Conservation (phyloP, 1,140 invertebrate genomes). For the Cyclargus thomasi region DNA sequence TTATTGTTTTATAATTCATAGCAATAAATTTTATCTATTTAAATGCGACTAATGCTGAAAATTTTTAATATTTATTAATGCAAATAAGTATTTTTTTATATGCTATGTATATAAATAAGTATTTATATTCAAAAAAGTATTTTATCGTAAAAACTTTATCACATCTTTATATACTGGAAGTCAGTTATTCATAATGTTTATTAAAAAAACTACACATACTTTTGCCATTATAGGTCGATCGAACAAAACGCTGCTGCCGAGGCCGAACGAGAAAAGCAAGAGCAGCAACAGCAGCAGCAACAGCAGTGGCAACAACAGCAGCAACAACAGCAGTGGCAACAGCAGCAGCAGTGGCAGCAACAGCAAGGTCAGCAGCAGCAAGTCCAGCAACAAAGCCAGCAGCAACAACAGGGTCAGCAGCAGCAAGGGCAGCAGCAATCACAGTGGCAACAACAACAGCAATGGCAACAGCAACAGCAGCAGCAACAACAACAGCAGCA, state of each 20-base stretch:
- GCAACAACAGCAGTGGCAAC: slow-evolving; percentile 16
- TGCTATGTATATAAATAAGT: too few species aligned
- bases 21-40: neutral
- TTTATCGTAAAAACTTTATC: too few species aligned
- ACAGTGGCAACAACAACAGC: neutral
- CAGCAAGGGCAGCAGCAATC: neutral
- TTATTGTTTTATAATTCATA: neutral
- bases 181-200: too few species aligned
- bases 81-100: neutral
- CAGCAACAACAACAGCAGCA: neutral
- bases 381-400: slow-evolving; percentile 14
- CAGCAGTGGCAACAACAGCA: slow-evolving; percentile 13
- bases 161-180: too few species aligned
- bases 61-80: neutral
- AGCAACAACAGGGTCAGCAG: neutral
- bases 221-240: slow-evolving; percentile 41
- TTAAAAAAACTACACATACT: neutral
- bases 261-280: slow-evolving; percentile 49
- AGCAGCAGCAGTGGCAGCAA: slow-evolving; percentile 30
- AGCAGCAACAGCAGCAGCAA: slow-evolving; percentile 32
- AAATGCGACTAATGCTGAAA: neutral
- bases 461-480: neutral
- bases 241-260: slow-evolving; percentile 62
- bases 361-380: slow-evolving; percentile 24
- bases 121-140: too few species aligned